Percentiles rank a stretch among this genome's conserved stretches.
Evolutionary conservation across 2,797 vertebrate genomes (phyloP).

Genomic region (Sebastes diaconus): DNA sequence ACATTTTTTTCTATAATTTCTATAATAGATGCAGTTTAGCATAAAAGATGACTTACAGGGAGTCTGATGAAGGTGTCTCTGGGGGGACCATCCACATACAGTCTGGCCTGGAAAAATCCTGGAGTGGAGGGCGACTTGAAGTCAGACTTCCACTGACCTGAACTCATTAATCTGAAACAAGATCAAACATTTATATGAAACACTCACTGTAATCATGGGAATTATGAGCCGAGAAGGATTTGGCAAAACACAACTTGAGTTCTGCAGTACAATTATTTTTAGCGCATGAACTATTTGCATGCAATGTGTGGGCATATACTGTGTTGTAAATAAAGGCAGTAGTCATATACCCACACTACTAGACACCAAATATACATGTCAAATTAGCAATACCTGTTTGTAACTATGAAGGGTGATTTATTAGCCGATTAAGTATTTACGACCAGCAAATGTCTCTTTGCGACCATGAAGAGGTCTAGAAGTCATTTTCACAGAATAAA

Average conservation of each 20-base stretch:
- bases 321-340: neutral
- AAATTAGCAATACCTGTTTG: neutral
- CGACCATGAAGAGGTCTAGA: too few relatives aligned
- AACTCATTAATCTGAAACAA: slow-evolving; percentile 76
- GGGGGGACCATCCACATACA: slow-evolving; percentile 80
- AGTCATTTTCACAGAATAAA: neutral
- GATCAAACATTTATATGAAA: slow-evolving; percentile 3
- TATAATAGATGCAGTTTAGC: neutral
- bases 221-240: neutral
- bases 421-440: neutral
- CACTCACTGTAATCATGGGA: neutral
- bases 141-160: slow-evolving; percentile 77
- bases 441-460: neutral
- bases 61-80: slow-evolving; percentile 90
- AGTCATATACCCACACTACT: neutral
- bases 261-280: neutral
- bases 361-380: neutral
- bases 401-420: neutral
- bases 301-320: neutral
- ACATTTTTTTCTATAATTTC: too few relatives aligned
- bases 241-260: neutral
- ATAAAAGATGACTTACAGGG: slow-evolving; percentile 73
- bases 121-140: slow-evolving; percentile 76
- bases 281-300: neutral
- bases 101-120: slow-evolving; percentile 85